Conservation (phyloP, 2,113 vertebrate genomes). For the Mixornis gularis region DNA sequence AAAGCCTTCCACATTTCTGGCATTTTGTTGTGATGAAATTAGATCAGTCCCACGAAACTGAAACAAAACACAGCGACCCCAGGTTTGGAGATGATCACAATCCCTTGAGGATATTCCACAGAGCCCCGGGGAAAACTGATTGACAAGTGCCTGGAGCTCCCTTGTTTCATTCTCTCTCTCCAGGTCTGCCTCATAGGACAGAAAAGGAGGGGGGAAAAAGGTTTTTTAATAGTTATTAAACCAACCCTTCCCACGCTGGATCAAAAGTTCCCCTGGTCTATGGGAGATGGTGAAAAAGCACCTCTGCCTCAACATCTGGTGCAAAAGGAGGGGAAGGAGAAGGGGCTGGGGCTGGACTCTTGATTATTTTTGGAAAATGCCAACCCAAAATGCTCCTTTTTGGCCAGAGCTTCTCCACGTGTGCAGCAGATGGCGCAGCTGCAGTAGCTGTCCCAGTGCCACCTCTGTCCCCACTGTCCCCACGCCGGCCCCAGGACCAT, state of each 20-base stretch:
- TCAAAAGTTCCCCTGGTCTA: neutral
- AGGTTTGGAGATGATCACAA: neutral
- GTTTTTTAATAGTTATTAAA: neutral
- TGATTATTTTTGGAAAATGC: neutral
- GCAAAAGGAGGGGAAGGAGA: neutral
- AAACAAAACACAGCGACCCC: neutral
- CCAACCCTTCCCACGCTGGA: neutral
- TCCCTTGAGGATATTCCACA: neutral
- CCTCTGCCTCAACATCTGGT: fast-evolving
- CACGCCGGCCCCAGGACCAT: fast-evolving
- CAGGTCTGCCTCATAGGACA: neutral
- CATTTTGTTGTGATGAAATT: neutral
- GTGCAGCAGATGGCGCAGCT: constrained; percentile 62
- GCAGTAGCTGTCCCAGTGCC: neutral
- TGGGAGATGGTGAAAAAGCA: fast-evolving
- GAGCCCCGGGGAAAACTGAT: neutral
- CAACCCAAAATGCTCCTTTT: neutral
- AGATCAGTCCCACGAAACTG: neutral
- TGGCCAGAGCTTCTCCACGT: neutral
- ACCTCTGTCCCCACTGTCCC: neutral
- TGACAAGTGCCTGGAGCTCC: neutral
- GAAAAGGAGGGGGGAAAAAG: fast-evolving
- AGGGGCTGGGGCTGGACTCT: neutral
- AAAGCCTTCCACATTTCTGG: neutral
- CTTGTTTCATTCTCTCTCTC: neutral